Conservation (phyloP, 2,888 invertebrate genomes). For the Parnassius glacialis region DNA sequence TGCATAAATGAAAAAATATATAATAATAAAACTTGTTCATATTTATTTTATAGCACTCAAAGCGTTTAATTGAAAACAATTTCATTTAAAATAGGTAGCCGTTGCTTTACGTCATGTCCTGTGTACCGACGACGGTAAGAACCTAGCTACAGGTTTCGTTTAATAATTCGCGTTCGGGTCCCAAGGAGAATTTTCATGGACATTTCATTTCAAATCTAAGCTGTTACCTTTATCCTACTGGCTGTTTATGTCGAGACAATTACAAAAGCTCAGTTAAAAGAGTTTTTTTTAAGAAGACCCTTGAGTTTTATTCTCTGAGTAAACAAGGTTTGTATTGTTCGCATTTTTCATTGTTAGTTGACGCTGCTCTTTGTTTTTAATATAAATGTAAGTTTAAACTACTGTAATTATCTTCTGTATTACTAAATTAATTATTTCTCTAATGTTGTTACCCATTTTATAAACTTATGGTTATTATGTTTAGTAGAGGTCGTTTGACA, state of each 20-base stretch:
- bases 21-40: too few relatives aligned
- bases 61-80: too few relatives aligned
- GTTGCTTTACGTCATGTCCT: too few relatives aligned
- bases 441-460: neutral
- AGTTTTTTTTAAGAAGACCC: constrained; percentile 21
- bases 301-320: constrained; percentile 24
- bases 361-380: constrained; percentile 18
- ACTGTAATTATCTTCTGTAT: constrained; percentile 20
- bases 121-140: too few relatives aligned
- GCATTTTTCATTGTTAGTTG: constrained; percentile 21
- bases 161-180: too few relatives aligned
- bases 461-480: neutral
- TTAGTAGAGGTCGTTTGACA: too few relatives aligned
- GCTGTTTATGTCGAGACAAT: constrained; percentile 22
- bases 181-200: too few relatives aligned
- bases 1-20: too few relatives aligned
- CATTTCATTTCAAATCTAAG: neutral
- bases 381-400: constrained; percentile 23
- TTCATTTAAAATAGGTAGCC: too few relatives aligned
- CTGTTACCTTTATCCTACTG: constrained; percentile 15
- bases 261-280: constrained; percentile 22
- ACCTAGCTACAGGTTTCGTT: too few relatives aligned
- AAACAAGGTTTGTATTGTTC: constrained; percentile 26
- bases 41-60: too few relatives aligned
- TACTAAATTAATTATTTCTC: constrained; percentile 5